phyloP scores from a whole-genome alignment of 1,140 invertebrate genomes.

The Scaptomyza montana region DNA sequence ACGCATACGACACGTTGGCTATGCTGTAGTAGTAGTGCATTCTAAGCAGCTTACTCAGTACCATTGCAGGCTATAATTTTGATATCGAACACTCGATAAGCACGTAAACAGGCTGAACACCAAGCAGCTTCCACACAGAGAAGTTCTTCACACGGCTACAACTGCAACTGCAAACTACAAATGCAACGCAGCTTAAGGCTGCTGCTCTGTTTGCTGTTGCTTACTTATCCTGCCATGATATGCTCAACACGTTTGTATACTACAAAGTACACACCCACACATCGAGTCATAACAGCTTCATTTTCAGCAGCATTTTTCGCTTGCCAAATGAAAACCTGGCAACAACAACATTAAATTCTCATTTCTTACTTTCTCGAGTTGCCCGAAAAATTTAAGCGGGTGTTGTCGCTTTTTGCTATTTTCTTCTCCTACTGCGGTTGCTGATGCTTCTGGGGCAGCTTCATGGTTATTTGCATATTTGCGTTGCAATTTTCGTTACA shows the following conservation, averaged over 20 bases:
- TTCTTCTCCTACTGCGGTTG: not conserved
- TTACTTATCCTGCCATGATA: conserved; percentile 58
- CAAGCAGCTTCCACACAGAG: not conserved
- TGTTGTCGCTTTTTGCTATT: conserved; percentile 10
- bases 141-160: conserved; percentile 16
- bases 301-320: conserved; percentile 54
- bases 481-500: conserved; percentile 69
- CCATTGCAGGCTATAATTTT: conserved; percentile 37
- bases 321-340: conserved; percentile 24
- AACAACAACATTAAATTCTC: not conserved
- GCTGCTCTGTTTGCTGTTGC: conserved; percentile 44
- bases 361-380: conserved; percentile 5
- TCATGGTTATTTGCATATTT: conserved; percentile 73
- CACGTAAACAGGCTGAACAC: conserved; percentile 58
- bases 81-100: conserved; percentile 51
- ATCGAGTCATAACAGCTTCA: conserved; percentile 57
- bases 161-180: conserved; percentile 5
- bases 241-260: conserved; percentile 64
- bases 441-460: conserved; percentile 3
- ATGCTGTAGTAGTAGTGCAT: conserved; percentile 43
- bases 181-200: conserved; percentile 35
- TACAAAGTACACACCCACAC: conserved; percentile 21
- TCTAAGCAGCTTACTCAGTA: conserved; percentile 58
- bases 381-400: conserved; percentile 27
- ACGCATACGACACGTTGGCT: conserved; percentile 64